A percentile compares a stretch with the other conserved stretches of the same genome.
Evolutionary conservation across 2,888 invertebrate species (phyloP).

Genomic region (Maniola hyperantus): DNA sequence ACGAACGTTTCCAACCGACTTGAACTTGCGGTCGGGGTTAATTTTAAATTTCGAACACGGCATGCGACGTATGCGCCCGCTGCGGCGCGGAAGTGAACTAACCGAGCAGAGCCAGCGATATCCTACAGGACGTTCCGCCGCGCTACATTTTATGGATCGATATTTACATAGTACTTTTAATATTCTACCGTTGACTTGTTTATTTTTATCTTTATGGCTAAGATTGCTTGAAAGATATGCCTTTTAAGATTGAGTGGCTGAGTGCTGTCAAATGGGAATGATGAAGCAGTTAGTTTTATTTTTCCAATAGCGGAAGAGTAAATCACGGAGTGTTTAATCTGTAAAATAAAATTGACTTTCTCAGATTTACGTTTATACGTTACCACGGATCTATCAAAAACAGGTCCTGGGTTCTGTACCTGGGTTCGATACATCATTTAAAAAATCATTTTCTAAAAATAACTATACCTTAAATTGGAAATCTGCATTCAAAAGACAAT

Average conservation of each 20-base stretch:
- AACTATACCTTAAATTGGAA: no score
- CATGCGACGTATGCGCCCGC: conserved; percentile 68
- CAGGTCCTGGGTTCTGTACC: no score
- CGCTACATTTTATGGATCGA: conserved; percentile 71
- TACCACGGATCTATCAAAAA: no score
- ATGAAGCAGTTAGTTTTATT: conserved; percentile 24
- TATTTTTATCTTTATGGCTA: conserved; percentile 48
- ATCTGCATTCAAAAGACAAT: no score
- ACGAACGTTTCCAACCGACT: conserved; percentile 10
- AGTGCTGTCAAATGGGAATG: conserved; percentile 25
- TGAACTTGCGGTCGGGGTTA: conserved; percentile 31
- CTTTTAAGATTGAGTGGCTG: conserved; percentile 37
- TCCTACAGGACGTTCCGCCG: conserved; percentile 71
- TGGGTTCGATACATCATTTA: no score
- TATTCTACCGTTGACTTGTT: conserved; percentile 61
- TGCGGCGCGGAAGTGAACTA: conserved; percentile 75
- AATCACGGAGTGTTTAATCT: conserved; percentile 8
- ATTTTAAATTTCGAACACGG: conserved; percentile 61
- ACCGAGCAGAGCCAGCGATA: conserved; percentile 60
- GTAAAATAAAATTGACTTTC: conserved; percentile 4
- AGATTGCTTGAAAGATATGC: conserved; percentile 41
- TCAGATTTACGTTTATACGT: neutral
- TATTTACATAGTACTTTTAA: conserved; percentile 79
- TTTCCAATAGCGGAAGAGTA: neutral
- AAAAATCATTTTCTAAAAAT: no score